Evolutionary conservation across 2,113 vertebrate genomes (phyloP), one percentile per base, ranked within the genome.

Genomic region (Ariopsis seemanni): DNA sequence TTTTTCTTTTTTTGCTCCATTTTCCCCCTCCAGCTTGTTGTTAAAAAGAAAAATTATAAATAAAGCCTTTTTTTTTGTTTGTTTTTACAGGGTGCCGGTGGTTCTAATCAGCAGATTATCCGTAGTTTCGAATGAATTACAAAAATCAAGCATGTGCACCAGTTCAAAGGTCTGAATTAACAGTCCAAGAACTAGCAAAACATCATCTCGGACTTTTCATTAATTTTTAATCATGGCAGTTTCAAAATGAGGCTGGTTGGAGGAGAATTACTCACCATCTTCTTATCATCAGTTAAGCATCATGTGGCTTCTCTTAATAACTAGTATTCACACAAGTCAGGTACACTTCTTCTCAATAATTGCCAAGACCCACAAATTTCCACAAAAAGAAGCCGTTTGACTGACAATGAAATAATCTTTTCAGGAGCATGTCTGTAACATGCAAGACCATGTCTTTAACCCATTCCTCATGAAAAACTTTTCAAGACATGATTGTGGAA

Each of bases 31-130:
- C 53, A 82, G 78, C 65, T n/a, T 83, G 65, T 67, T 48, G 72
- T 65, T 42, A 75, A 74, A 65, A 86, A 55, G 50, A 62, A 48
- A 71, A 9, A 77, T 83, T 86, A 86, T 52, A 87, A 55, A 87
- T 86, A 72, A 48, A 74, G 55, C 74, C 82, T 77, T 0, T 42
- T 42, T 42, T 42, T 42, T 2, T 34, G n/a, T 34, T 42, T 42
- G 69, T 20, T 77, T 88, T 53, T 86, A 83, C 72, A 67, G 42
- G 55, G 27, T n/a, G 75, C 63, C 18, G 42, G 50, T 82, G 25
- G 74, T 55, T 77, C 60, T 7, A 50, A 63, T 63, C 20, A 42
- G 27, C 11, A 79, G 12, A 48, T 53, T 55, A 25, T 22, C 20
- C 58, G 52, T 50, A 34, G 53, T 55, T 86, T 83, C 11, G 74